Evolutionary conservation across 64 coral and sea anemone species (phyloP).

Genomic region (Pocillopora damicornis): DNA sequence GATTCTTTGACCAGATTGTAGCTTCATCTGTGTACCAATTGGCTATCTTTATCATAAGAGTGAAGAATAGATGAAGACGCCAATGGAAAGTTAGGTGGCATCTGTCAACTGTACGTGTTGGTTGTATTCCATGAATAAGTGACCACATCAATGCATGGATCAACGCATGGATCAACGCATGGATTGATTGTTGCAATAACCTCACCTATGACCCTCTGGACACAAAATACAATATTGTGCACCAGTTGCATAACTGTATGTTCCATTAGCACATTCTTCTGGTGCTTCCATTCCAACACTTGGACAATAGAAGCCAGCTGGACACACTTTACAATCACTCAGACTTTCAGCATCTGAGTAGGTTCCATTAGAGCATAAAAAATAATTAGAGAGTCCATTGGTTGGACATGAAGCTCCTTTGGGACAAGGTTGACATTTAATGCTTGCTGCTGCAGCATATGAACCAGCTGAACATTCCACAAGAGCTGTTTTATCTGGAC

Average conservation of each 20-base stretch:
- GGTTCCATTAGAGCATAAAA: conserved; percentile 22
- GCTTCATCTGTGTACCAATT: too few relatives aligned
- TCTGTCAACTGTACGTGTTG: not conserved
- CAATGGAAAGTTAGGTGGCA: not conserved
- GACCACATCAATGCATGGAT: not conserved
- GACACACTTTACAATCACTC: conserved; percentile 16
- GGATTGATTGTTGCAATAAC: not conserved
- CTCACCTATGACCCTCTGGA: conserved; percentile 55
- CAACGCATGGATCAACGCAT: too few relatives aligned
- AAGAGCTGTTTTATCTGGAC: conserved; percentile 9
- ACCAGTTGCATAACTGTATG: conserved; percentile 35
- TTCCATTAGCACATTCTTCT: conserved; percentile 39
- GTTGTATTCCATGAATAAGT: not conserved
- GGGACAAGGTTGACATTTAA: conserved; percentile 40
- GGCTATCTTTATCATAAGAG: too few relatives aligned
- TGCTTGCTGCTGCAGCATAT: conserved; percentile 28
- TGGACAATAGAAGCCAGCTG: conserved; percentile 10
- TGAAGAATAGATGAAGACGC: too few relatives aligned
- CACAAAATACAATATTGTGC: conserved; percentile 30
- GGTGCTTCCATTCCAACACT: conserved; percentile 34
- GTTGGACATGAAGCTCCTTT: conserved; percentile 52
- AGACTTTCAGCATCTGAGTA: conserved; percentile 7
- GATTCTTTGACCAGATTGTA: too few relatives aligned
- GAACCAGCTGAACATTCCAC: conserved; percentile 37
- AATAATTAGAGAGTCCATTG: conserved; percentile 17